Percentiles rank a stretch among this genome's conserved stretches.
These are phyloP conservation scores for Timema cristinae DNA, from an alignment of 2,888 invertebrate species.

Conservation along the genomic window DNA sequence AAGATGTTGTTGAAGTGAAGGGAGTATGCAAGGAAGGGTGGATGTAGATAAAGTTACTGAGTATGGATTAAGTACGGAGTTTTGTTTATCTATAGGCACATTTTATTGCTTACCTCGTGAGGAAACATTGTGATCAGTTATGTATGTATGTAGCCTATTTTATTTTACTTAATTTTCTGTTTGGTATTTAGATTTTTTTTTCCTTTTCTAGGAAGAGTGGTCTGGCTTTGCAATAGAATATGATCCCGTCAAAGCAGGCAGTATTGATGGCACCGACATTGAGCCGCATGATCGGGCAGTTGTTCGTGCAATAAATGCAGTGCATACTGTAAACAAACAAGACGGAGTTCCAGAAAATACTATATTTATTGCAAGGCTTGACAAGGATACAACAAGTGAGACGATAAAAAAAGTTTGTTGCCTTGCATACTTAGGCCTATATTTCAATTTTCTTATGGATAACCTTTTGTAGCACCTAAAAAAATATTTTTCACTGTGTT, in stretches of 20 bases:
- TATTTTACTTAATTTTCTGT: background rate
- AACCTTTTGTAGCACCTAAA: no score
- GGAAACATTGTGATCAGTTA: no score
- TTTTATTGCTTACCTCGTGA: no score
- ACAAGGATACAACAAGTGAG: constrained; percentile 59
- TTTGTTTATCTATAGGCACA: no score
- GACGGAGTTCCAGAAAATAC: constrained; percentile 67
- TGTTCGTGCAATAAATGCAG: constrained; percentile 62
- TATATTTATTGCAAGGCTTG: constrained; percentile 70
- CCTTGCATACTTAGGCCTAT: background rate
- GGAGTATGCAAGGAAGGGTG: no score
- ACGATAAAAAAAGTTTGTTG: constrained; percentile 47
- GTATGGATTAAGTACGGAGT: no score
- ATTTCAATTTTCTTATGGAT: no score
- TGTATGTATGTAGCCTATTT: background rate
- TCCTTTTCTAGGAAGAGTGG: constrained; percentile 43
- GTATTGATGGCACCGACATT: constrained; percentile 81
- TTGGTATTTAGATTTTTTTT: background rate
- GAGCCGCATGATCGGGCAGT: constrained; percentile 78
- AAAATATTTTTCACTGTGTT: no score
- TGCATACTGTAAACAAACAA: constrained; percentile 60
- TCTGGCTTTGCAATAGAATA: constrained; percentile 58
- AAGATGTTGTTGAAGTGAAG: no score
- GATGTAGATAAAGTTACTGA: no score
- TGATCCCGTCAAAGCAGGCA: constrained; percentile 77